Evolutionary conservation across 2,797 vertebrate genomes (phyloP).

Genomic region (Rhincodon typus): DNA sequence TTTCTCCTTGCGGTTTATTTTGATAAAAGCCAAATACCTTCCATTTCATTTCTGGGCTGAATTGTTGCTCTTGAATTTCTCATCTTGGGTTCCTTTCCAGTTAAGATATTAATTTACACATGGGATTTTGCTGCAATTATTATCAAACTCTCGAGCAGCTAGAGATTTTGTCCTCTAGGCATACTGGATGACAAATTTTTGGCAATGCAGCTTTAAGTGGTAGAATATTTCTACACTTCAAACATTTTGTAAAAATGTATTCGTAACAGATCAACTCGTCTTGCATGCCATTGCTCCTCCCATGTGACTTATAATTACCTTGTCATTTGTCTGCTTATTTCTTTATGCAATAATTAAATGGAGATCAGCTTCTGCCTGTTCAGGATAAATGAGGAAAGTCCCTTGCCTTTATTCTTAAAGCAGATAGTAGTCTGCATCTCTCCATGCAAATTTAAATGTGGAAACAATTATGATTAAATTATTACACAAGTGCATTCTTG

Average conservation of each 20-base stretch:
- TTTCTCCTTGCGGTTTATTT: not conserved
- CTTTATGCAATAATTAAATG: not conserved
- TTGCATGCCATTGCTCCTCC: not conserved
- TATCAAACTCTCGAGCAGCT: not conserved
- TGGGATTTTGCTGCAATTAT: not conserved
- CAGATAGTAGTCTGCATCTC: not conserved
- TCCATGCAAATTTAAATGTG: not conserved
- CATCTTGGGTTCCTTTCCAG: not conserved
- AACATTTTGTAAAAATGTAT: not conserved
- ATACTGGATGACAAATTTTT: not conserved
- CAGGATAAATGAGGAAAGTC: not conserved
- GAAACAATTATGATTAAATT: not conserved
- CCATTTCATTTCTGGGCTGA: not conserved
- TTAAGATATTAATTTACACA: constrained; percentile 4
- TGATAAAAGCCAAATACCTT: not conserved
- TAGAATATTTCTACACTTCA: not conserved
- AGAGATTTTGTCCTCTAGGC: not conserved
- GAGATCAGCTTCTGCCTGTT: not conserved
- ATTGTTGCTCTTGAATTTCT: not conserved
- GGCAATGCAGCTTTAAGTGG: not conserved
- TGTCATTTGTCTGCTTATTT: not conserved
- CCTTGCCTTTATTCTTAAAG: not conserved
- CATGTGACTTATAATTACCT: not conserved
- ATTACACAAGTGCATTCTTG: not conserved
- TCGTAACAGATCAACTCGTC: not conserved